Evolutionary conservation across 2,797 vertebrate genomes (phyloP), one percentile per base, ranked within the genome.

Genomic region (Gymnoscopelus braueri): DNA sequence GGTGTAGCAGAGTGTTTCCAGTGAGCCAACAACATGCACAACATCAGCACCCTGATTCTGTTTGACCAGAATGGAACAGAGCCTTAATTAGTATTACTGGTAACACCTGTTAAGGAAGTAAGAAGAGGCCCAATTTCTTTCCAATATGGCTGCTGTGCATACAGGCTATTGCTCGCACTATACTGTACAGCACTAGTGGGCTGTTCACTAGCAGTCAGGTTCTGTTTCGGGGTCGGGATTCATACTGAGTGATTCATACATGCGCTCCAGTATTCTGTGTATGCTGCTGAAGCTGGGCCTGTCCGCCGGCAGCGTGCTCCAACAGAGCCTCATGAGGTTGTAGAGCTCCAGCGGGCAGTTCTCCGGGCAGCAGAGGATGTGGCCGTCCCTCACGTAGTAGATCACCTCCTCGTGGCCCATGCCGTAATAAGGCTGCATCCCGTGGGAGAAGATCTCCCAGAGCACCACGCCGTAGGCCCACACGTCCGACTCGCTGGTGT

Each of bases 331-430:
- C 98, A 99, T 99, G 47, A 99, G 91, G 53, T 97, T 99, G 75
- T 99, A 99, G 14, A 99, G 94, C 86, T 99, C 97, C 81, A 95
- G 72, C 0, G 97, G 96, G 76, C 98, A 99, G 80, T 96, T 92
- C 50, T 97, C 96, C 0, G 98, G 98, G 78, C 95, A 95, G 56
- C 94, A 93, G 15, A 99, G 95, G 69, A 98, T 92, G 23, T 98
- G 96, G 14, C 98, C 98, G 1, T 99, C 97, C 66, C 96, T 93
- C 65, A 99, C 98, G 0, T 96, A 99, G 91, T 97, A 99, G 67
- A 99, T 99, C 1, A 99, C 98, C 82, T 99, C 98, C 76, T 99
- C 98, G 0, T 99, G 98, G 74, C 97, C 96, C 98, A 99, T 99
- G 0, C 98, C 97, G 0, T 97, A 99, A 87, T 99, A 99, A 0